These are phyloP conservation scores for Oceanites oceanicus DNA, from an alignment of 2,113 vertebrate species.

Conservation along the genomic window DNA sequence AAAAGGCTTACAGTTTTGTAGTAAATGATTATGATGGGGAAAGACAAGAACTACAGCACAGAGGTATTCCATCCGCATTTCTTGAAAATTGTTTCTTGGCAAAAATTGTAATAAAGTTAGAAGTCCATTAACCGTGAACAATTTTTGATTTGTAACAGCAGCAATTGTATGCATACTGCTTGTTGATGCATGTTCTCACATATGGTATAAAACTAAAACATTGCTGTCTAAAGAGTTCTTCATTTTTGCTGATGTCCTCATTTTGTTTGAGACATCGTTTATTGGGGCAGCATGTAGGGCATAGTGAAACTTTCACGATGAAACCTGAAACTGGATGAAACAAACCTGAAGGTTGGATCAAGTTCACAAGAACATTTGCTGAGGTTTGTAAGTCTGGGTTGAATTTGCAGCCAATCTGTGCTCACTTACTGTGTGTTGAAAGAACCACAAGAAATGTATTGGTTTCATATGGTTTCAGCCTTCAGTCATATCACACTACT, in stretches of 20 bases:
- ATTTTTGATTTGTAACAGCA: conserved; percentile 33
- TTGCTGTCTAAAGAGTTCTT: not conserved
- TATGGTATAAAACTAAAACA: conserved; percentile 24
- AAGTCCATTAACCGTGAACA: not conserved
- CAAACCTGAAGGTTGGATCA: conserved; percentile 46
- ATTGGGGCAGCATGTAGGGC: conserved; percentile 4
- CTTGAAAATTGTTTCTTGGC: not conserved
- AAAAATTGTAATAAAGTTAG: not conserved
- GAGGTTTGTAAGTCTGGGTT: conserved; percentile 53
- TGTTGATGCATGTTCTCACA: conserved; percentile 29
- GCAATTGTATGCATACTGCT: not conserved
- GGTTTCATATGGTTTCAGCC: conserved; percentile 5
- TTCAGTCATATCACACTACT: not conserved
- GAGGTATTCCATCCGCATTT: not conserved
- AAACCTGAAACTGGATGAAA: conserved; percentile 65
- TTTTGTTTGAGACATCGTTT: conserved; percentile 30
- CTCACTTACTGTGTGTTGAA: not conserved
- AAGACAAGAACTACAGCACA: not conserved
- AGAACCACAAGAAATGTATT: conserved; percentile 24
- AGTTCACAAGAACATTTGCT: conserved; percentile 48
- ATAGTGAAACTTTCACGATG: not conserved
- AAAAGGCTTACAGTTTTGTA: not conserved
- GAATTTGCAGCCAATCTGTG: conserved; percentile 51
- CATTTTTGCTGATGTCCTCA: conserved; percentile 26
- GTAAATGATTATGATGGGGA: not conserved